These are phyloP conservation scores for Ctenicera cuprea DNA, from an alignment of 2,888 invertebrate genomes.

Conservation along the genomic window DNA sequence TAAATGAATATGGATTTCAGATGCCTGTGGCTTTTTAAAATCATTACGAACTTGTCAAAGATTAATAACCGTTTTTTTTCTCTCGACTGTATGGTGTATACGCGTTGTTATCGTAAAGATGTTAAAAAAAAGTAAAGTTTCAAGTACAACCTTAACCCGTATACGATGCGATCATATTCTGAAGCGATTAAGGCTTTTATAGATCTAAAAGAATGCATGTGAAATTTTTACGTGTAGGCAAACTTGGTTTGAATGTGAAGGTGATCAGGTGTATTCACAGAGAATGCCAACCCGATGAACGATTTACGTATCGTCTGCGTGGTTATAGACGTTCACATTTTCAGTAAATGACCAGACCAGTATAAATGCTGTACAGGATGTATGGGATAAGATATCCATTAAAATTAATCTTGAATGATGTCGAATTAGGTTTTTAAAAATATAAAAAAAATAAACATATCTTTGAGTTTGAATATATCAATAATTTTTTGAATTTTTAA, in stretches of 20 bases:
- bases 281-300: conserved; percentile 27
- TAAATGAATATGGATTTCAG: neutral
- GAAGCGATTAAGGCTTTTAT: conserved; percentile 16
- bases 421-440: too few species aligned
- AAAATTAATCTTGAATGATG: too few species aligned
- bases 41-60: neutral
- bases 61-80: conserved; percentile 12
- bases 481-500: too few species aligned
- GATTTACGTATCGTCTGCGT: conserved; percentile 25
- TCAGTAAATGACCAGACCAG: neutral
- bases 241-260: conserved; percentile 43
- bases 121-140: neutral
- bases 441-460: too few species aligned
- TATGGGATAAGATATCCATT: too few species aligned
- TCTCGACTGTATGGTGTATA: neutral
- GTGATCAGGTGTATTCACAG: conserved; percentile 39
- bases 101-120: neutral
- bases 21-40: neutral
- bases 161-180: neutral
- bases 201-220: conserved; percentile 25
- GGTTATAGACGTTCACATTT: conserved; percentile 32
- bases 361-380: neutral
- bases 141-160: conserved; percentile 27
- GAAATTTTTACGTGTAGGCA: conserved; percentile 28
- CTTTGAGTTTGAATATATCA: too few species aligned